Evolutionary conservation across 2,888 invertebrate genomes (phyloP), one percentile per base, ranked within the genome.

Genomic region (Drosophila phalerata): DNA sequence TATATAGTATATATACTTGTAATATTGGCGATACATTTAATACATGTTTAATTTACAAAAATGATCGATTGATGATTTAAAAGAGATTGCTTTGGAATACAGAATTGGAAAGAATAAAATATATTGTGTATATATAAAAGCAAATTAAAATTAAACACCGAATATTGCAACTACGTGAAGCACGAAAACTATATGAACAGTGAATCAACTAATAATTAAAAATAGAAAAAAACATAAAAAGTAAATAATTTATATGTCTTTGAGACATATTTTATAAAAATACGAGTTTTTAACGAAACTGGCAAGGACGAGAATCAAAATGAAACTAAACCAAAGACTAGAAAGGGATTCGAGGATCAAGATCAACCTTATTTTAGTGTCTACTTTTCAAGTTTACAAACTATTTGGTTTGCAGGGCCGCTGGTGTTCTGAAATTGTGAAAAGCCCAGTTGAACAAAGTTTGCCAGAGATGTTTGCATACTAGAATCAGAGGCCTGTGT

Each of bases 401-500:
- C 69, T 57, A 92, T 72, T 69, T 91, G 90, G 45, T 90, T 90
- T 86, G 91, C 11, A 70, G 91, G 9, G 64, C 85, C 56, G 86
- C 85, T 66, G 82, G 89, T 57, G 73, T 91, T 91, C 13, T 92
- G 91, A 69, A 90, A 92, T 60, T 92, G 91, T 5, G 91, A 86
- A 19, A 91, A 90, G 3, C 90, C 90, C 51, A 92, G 69, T 53
- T 92, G 92, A 25, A 92, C 91, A 56, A 90, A 90, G 76, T 91
- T 92, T 1, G 90, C 90, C 62, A 92, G 65, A 40, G 91, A 91
- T 57, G 90, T 81, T 57, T 91, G 90, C 58, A 92, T 79, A 81
- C 89, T 91, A n/a, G 92, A 83, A 47, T 92, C 92, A 70, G 92
- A 37, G 63, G 92, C 81, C 67, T 92, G 92, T 13, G 91, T 91